Evolutionary conservation across 2,888 invertebrate species (phyloP).

Genomic region (Sacculina carcini): DNA sequence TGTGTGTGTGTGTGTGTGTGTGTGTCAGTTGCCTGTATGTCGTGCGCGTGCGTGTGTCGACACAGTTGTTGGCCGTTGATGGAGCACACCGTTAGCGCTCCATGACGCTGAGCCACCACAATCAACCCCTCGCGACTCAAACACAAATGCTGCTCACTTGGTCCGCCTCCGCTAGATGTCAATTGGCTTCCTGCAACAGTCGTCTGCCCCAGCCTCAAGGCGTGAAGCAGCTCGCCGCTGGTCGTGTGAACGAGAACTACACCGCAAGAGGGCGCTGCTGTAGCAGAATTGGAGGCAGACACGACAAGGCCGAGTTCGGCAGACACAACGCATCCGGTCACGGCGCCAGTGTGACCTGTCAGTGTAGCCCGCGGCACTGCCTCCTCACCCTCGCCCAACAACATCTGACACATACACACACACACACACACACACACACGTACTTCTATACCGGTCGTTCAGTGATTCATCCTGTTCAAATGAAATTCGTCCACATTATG

Average conservation of each 20-base stretch:
- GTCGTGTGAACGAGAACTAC: constrained; percentile 94
- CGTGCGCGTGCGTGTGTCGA: constrained; percentile 76
- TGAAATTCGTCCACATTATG: no score
- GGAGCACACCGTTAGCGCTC: constrained; percentile 76
- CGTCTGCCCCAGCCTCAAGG: constrained; percentile 62
- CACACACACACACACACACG: no score
- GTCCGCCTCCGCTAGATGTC: constrained; percentile 23
- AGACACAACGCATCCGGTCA: constrained; percentile 82
- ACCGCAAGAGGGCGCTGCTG: constrained; percentile 36
- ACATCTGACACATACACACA: constrained; percentile 37
- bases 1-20: no score
- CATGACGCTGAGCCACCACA: constrained; percentile 72
- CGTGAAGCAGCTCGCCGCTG: constrained; percentile 77
- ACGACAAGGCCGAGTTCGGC: constrained; percentile 93
- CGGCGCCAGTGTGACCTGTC: constrained; percentile 89
- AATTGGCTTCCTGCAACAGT: constrained; percentile 34
- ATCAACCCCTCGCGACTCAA: constrained; percentile 91
- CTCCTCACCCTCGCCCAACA: constrained; percentile 84
- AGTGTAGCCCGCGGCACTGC: constrained; percentile 89
- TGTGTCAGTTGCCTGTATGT: constrained; percentile 60
- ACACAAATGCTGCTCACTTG: constrained; percentile 62
- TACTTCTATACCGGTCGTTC: no score
- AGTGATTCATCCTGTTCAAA: no score
- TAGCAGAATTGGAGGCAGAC: constrained; percentile 51
- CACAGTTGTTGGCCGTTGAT: constrained; percentile 72